Base-by-base conservation (phyloP, 2,797 vertebrate species). In the Mormyrops attenuatus region DNA sequence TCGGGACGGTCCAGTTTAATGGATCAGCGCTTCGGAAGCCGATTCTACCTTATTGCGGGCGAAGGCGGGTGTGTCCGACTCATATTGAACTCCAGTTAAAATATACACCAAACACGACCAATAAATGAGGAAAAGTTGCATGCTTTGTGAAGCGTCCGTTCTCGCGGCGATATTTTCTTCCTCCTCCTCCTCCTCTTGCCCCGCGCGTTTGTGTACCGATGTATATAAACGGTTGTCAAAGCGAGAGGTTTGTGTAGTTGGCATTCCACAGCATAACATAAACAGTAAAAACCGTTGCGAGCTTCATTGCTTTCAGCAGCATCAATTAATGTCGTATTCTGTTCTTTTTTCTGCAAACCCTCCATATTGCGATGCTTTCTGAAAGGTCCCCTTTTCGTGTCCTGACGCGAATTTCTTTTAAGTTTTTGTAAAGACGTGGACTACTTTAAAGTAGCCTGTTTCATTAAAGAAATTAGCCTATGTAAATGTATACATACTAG, bases 51-150 rank as follows among this genome's bases (percentile, higher is more conserved):
- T 66, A 80, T 90, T 69, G 85, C 63, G 2, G 82, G 85, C 84
- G 87, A 88, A 85, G 77, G 88, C 85, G 87, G 30, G 82, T 84
- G 89, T 91, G 89, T 89, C 41, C 63, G 15, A 88, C 49, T 77
- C 91, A 52, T 73, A 41, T 88, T 60, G 85, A 91, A 63, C 88
- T 82, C 89, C 60, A 63, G 82, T 3, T 13, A 88, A 53, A 73
- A 11, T 20, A 2, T 66, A 49, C 84, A 89, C 2, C 44, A 47
- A 89, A 90, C 80, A 44, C 73, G 88, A 82, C 17, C 44, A 89
- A 57, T 85, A 69, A 85, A 66, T 44, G 82, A 26, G 34, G 11
- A 85, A 69, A 89, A 90, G 87, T 89, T 89, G 63, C 44, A 34
- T 15, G 85, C 73, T 30, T 90, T 20, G 34, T 22, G 82, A 82